phyloP scores from a whole-genome alignment of 2,888 invertebrate genomes.

The Cheilosia grossa region DNA sequence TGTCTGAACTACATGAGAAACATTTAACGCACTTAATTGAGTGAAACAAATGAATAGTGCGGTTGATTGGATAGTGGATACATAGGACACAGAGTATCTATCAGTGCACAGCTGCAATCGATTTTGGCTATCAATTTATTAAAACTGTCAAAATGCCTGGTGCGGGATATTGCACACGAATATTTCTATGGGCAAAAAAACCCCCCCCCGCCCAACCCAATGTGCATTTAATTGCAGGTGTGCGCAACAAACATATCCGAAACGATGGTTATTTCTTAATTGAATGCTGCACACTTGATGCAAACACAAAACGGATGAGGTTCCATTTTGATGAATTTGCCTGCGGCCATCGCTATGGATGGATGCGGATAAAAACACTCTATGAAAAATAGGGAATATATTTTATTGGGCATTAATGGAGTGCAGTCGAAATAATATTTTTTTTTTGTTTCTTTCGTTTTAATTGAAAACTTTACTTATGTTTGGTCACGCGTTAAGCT shows the following conservation, averaged over 20 bases:
- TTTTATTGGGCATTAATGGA: constrained; percentile 60
- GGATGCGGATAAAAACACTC: background rate
- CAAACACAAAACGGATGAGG: constrained; percentile 45
- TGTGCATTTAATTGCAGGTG: constrained; percentile 70
- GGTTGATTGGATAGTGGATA: constrained; percentile 28
- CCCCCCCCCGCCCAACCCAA: too few species aligned
- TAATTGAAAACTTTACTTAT: too few species aligned
- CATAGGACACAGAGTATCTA: background rate
- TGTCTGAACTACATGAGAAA: background rate
- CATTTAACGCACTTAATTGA: constrained; percentile 19
- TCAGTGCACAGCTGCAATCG: constrained; percentile 21
- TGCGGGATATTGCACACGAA: background rate
- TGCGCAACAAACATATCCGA: constrained; percentile 60
- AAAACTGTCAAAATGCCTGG: constrained; percentile 40
- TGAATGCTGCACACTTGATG: constrained; percentile 57
- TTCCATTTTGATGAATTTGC: constrained; percentile 50
- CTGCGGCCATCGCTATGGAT: background rate
- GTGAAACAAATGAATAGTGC: background rate
- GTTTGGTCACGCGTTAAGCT: too few species aligned
- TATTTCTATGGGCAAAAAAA: constrained; percentile 38
- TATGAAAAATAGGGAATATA: background rate
- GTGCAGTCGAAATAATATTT: constrained; percentile 35
- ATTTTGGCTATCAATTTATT: constrained; percentile 46
- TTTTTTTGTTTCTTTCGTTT: background rate
- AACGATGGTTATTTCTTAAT: constrained; percentile 71